Base-by-base conservation (phyloP, 2,888 invertebrate genomes). In the Callosobruchus maculatus region DNA sequence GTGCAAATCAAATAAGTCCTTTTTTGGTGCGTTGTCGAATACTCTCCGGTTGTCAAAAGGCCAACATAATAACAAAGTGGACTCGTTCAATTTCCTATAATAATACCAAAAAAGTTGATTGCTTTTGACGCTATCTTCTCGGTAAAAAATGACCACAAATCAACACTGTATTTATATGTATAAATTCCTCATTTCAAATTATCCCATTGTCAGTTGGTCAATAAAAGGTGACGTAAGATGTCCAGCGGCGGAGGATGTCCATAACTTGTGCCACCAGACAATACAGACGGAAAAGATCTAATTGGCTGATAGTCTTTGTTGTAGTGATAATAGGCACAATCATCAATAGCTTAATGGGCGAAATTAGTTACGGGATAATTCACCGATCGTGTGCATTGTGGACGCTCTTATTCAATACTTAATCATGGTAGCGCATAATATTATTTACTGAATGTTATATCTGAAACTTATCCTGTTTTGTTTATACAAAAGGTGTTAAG, bases 221-320 rank as follows among this genome's bases (percentile, higher is more conserved):
- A 82, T 81, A 81, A 82, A 80, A 76, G 78, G 82, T 83, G 83
- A 82, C 82, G 83, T 81, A 83, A 84, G 77, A 77, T 76, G 30
- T 2, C 2, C 71, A 72, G 71, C 9, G 67, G 72, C 74, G 71
- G 31, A 75, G 49, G 49, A 49, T 49, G 49, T 18, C 18, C 13
- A 18, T 13, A 49, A 49, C 49, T 49, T 49, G 49, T 49, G 49
- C 49, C 49, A 49, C 13, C 49, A 13, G 49, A 49, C 49, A 49
- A 49, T 13, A 13, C 49, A 49, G 13, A 49, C 3, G 18, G 49
- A 49, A 49, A 13, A 18, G 13, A 49, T 49, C 49, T 49, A 49
- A 49, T 49, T 49, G 49, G 49, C 1, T 1, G 49, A 49, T 49
- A 49, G 49, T 49, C 49, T 49, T 49, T 49, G 49, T 49, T 49